phyloP scores from a whole-genome alignment of 2,113 vertebrate species.

The Suncus etruscus region DNA sequence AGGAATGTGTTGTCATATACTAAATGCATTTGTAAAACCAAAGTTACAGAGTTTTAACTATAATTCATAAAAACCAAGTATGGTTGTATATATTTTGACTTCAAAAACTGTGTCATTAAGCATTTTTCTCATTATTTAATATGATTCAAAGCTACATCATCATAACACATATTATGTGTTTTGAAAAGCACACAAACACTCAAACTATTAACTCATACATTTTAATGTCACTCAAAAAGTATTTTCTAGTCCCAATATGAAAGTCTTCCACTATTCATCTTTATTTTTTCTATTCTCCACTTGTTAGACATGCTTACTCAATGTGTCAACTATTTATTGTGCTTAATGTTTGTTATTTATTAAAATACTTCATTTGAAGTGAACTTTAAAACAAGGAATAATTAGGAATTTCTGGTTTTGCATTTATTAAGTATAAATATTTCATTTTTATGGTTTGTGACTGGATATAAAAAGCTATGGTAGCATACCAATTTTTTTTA shows the following conservation, averaged over 20 bases:
- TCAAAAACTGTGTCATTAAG: slow-evolving; percentile 7
- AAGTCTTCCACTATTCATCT: neutral
- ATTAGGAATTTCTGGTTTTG: neutral
- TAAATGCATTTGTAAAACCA: slow-evolving; percentile 37
- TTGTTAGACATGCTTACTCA: slow-evolving; percentile 47
- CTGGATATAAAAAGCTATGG: slow-evolving; percentile 6
- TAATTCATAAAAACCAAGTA: slow-evolving; percentile 35
- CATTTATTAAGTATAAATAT: neutral
- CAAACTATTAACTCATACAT: slow-evolving; percentile 8
- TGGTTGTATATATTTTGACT: neutral
- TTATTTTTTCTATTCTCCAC: slow-evolving; percentile 19
- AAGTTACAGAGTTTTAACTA: slow-evolving; percentile 39
- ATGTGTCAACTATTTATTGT: slow-evolving; percentile 12
- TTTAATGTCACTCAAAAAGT: slow-evolving; percentile 43
- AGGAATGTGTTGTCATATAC: slow-evolving; percentile 65
- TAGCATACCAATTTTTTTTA: neutral
- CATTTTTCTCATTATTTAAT: slow-evolving; percentile 32
- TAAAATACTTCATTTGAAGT: slow-evolving; percentile 41
- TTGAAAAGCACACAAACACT: slow-evolving; percentile 31
- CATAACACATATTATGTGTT: slow-evolving; percentile 6
- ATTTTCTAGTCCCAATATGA: slow-evolving; percentile 11
- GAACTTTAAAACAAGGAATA: slow-evolving; percentile 38
- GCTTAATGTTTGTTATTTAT: slow-evolving; percentile 38
- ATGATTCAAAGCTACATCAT: slow-evolving; percentile 35
- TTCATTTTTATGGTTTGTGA: slow-evolving; percentile 16